Evolutionary conservation across 2,797 vertebrate species (phyloP), one percentile per base, ranked within the genome.

Genomic region (Hapalemur alaotrensis): DNA sequence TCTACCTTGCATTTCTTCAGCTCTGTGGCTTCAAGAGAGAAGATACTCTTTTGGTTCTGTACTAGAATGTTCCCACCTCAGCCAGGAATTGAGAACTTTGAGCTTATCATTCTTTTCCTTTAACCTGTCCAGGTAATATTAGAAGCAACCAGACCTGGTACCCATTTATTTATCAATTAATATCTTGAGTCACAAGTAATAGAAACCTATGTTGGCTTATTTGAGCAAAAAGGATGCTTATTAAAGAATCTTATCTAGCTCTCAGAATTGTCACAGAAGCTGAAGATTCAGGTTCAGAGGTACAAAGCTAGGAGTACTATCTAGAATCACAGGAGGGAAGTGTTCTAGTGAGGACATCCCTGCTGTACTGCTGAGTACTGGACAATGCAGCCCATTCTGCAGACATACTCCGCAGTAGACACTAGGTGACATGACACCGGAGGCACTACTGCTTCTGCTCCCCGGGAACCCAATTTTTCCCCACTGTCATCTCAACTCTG

Each of bases 1-100:
- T 70, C 69, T 89, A 81, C n/a, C 72, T 35, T 61, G 32, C 90
- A 65, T 70, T 81, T 91, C 54, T 43, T 73, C 41, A 54, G n/a
- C 35, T 94, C 82, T 85, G 11, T 72, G 48, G 5, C 92, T 48
- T 20, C 7, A 57, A 63, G 63, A 83, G 14, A 54, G 30, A 89
- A 88, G 63, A n/a, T 54, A 72, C 14, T 75, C 35, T 89, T 85
- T 85, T 23, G 46, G 30, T 70, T 15, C n/a, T 81, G 0, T 30
- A 57, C 76, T 6, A 91, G 46, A 46, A 83, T 81, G 41, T 76
- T 38, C 79, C 52, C 69, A 79, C 69, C 15, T 52, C 82, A 88
- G 41, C 18, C 57, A 81, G 90, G 23, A 93, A 80, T 57, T 91
- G 57, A 91, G 70, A 69, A 67, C 23, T 54, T 73, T 43, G 38